phyloP scores from a whole-genome alignment of 2,113 vertebrate genomes.

The Amphilophus citrinellus region DNA sequence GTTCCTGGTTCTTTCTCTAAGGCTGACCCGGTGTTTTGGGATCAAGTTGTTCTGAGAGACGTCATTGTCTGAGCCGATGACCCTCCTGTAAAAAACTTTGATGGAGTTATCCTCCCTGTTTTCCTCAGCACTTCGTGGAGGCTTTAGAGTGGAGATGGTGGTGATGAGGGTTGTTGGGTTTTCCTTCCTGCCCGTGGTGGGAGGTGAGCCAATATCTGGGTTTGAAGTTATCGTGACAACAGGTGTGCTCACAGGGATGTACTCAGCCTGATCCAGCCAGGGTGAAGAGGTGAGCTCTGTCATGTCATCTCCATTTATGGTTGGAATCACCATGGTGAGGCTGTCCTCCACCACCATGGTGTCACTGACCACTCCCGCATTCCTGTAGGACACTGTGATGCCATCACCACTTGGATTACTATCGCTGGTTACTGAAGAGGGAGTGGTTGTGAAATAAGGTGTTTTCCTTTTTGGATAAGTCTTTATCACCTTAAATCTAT shows the following conservation, averaged over 20 bases:
- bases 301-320: conserved; percentile 51
- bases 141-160: conserved; percentile 33
- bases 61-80: conserved; percentile 78
- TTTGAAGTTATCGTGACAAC: conserved; percentile 27
- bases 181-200: conserved; percentile 45
- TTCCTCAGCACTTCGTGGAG: conserved; percentile 75
- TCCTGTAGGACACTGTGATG: conserved; percentile 36
- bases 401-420: conserved; percentile 46
- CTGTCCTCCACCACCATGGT: conserved; percentile 55
- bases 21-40: conserved; percentile 82
- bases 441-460: conserved; percentile 18
- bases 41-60: conserved; percentile 90
- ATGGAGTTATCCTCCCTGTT: conserved; percentile 87
- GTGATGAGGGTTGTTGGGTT: conserved; percentile 71
- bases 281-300: conserved; percentile 50
- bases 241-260: conserved; percentile 48
- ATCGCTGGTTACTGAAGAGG: background rate
- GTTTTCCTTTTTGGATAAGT: conserved; percentile 45
- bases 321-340: conserved; percentile 58
- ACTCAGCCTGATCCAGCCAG: conserved; percentile 64
- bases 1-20: conserved; percentile 91
- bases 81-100: conserved; percentile 84
- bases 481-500: conserved; percentile 35
- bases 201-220: background rate
- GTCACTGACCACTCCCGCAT: conserved; percentile 40